Conservation (phyloP, 92 coral and sea anemone genomes). For the Palythoa grandis region DNA sequence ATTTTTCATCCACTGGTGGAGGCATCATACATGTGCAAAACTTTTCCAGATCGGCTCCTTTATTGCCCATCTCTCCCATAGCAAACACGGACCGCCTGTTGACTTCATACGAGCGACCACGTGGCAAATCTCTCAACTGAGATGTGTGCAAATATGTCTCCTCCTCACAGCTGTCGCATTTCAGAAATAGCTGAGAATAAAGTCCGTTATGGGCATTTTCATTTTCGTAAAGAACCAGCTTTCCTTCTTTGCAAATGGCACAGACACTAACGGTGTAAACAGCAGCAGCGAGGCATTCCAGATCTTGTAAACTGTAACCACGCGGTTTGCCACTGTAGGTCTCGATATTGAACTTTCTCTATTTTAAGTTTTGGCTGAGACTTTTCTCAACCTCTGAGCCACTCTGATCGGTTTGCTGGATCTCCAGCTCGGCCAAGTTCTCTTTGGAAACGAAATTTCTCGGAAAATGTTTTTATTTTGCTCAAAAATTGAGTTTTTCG, state of each 20-base stretch:
- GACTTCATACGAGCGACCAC: slow-evolving; percentile 27
- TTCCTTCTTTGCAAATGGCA: slow-evolving; percentile 19
- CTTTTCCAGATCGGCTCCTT: slow-evolving; percentile 14
- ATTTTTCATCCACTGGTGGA: slow-evolving; percentile 3
- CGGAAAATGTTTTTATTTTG: slow-evolving; percentile 47
- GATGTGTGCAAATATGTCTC: slow-evolving; percentile 30
- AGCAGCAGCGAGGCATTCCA: slow-evolving; percentile 32
- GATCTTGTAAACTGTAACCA: slow-evolving; percentile 34
- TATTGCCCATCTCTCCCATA: slow-evolving; percentile 17
- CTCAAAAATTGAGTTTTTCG: not conserved
- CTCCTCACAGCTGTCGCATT: slow-evolving; percentile 22
- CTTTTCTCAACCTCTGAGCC: not conserved
- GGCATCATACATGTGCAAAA: slow-evolving; percentile 21
- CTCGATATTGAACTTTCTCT: slow-evolving; percentile 2
- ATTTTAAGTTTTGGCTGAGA: slow-evolving; percentile 4
- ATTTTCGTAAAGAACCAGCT: slow-evolving; percentile 11
- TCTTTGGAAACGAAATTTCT: not conserved
- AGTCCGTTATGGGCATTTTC: slow-evolving; percentile 19
- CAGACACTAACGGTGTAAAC: not conserved
- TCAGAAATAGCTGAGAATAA: slow-evolving; percentile 17
- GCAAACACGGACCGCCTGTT: slow-evolving; percentile 31
- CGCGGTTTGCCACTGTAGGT: slow-evolving; percentile 20
- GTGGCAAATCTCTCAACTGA: slow-evolving; percentile 8
- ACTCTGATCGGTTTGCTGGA: slow-evolving; percentile 19
- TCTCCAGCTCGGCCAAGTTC: not conserved